Base-by-base conservation (phyloP, 2,797 vertebrate genomes). In the Acanthis flammea region DNA sequence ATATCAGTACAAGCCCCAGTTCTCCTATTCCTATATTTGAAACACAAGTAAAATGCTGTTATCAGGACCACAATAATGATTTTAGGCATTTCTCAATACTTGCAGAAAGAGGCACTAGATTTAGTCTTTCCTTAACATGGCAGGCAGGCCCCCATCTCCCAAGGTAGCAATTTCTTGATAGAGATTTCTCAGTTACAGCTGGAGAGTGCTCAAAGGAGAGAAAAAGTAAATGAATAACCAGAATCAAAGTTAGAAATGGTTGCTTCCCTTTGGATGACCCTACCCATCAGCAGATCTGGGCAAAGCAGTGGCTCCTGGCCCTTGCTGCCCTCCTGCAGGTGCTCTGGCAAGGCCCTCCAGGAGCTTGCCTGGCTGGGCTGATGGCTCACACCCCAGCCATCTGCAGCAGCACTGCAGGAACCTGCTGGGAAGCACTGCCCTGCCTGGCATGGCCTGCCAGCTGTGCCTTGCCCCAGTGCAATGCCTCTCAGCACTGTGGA, bases 71-170 rank as follows among this genome's bases (percentile, higher is more conserved):
- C 14, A 47, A 19, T 7, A 10, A 25, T 35, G 8, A 42, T 68
- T 84, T 78, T 28, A 70, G 31, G 18, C 18, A 35, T 82, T 76
- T 94, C 37, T 54, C 44, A 85, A 66, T 24, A 66, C 3, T 41
- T 65, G 19, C 21, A 71, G 57, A 82, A 82, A 66, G 27, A 54
- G n/a, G 14, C 16, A 23, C 6, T 6, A 1, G 0, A 2, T 72
- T 65, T 30, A 75, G 2, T 65, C 88, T 84, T 77, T 58, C n/a
- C 44, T 80, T 75, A 63, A 50, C 9, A 23, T 3, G 39, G 76
- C 18, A 90, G 28, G 7, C 45, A 71, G 53, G 21, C 1, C 4
- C 10, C 41, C 0, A 0, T 8, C 19, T 28, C 24, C 86, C 9
- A 24, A 47, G 60, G 44, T 0, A 33, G 35, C 6, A 76, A 60